Evolutionary conservation across 2,797 vertebrate genomes (phyloP).

Genomic region (Sebastes paucispinis): DNA sequence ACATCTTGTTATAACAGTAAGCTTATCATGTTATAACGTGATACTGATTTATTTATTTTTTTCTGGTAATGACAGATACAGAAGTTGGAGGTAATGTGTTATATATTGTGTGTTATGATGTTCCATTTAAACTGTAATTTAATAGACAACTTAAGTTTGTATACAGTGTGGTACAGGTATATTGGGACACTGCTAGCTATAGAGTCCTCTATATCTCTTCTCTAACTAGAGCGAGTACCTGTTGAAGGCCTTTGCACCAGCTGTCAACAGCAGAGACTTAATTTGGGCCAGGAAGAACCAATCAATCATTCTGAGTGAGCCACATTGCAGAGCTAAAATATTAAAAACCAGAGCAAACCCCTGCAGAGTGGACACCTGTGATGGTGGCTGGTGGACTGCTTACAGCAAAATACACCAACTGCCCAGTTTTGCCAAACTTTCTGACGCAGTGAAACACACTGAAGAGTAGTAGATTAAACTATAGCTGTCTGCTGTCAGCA

Average conservation of each 20-base stretch:
- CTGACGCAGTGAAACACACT: neutral
- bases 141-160: neutral
- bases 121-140: neutral
- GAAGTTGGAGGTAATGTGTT: neutral
- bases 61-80: neutral
- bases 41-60: neutral
- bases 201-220: neutral
- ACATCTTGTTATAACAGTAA: neutral
- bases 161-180: too few species aligned
- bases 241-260: conserved; percentile 28
- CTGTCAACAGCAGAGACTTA: conserved; percentile 47
- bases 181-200: neutral
- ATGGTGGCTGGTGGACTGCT: conserved; percentile 37
- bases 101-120: neutral
- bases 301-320: conserved; percentile 66
- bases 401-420: conserved; percentile 38
- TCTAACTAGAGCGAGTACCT: conserved; percentile 29
- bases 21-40: neutral
- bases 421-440: conserved; percentile 25
- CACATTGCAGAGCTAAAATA: conserved; percentile 45
- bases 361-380: conserved; percentile 55
- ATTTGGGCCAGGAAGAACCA: conserved; percentile 59
- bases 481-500: neutral
- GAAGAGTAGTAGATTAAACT: neutral
- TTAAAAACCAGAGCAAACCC: conserved; percentile 42